Conservation (phyloP, 1,140 invertebrate species). For the Himalopsyche phryganea region DNA sequence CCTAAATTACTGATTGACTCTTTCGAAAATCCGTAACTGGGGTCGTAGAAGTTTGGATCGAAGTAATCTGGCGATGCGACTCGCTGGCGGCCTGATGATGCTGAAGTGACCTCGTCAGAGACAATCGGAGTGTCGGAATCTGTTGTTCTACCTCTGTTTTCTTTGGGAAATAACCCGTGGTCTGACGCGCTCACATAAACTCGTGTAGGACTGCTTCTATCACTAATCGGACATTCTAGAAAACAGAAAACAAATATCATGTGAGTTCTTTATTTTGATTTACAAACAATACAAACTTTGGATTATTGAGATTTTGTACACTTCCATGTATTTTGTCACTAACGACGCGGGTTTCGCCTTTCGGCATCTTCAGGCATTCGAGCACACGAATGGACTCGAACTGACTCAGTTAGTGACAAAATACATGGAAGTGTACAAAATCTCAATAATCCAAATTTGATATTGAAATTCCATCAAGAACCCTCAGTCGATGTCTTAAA, state of each 20-base stretch:
- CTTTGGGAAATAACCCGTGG: not conserved
- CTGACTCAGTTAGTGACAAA: no score
- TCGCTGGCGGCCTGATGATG: not conserved
- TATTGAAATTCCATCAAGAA: no score
- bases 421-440: no score
- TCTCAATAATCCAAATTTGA: no score
- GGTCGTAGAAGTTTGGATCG: not conserved
- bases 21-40: not conserved
- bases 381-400: no score
- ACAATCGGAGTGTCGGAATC: not conserved
- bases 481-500: no score
- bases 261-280: no score
- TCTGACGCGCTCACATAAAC: not conserved
- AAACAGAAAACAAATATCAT: not conserved
- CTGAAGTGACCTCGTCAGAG: not conserved
- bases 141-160: not conserved
- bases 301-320: no score
- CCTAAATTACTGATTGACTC: not conserved
- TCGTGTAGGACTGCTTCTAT: not conserved
- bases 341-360: no score
- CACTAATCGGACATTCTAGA: not conserved
- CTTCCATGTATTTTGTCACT: no score
- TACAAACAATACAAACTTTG: no score
- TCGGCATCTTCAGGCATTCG: no score
- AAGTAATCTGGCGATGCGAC: not conserved